phyloP scores from a whole-genome alignment of 2,113 vertebrate species.

The Myotis davidii region DNA sequence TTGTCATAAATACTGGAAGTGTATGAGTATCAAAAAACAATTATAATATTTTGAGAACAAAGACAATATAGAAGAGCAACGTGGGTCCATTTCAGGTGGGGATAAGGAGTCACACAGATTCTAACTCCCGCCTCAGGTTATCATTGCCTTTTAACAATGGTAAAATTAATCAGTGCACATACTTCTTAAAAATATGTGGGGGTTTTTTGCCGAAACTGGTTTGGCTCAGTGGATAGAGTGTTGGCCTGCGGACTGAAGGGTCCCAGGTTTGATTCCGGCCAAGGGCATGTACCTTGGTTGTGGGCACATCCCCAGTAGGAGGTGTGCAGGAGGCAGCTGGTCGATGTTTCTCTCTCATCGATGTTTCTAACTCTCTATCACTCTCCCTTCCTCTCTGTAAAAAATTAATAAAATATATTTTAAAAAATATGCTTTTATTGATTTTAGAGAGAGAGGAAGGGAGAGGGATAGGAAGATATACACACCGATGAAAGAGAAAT shows the following conservation, averaged over 20 bases:
- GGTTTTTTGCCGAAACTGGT: too few relatives aligned
- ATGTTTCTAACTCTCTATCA: too few relatives aligned
- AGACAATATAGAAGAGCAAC: not conserved
- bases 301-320: too few relatives aligned
- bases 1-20: slow-evolving; percentile 1
- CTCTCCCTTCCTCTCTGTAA: too few relatives aligned
- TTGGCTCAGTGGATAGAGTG: too few relatives aligned
- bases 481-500: not conserved
- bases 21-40: not conserved
- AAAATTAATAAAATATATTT: too few relatives aligned
- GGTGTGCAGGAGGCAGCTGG: too few relatives aligned
- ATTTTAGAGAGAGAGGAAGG: not conserved
- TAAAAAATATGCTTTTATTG: not conserved
- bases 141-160: not conserved
- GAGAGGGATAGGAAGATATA: not conserved
- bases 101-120: not conserved
- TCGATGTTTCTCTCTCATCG: too few relatives aligned
- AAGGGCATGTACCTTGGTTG: too few relatives aligned
- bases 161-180: not conserved
- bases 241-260: too few relatives aligned
- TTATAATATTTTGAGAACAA: not conserved
- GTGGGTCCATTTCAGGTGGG: not conserved
- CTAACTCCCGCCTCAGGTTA: not conserved
- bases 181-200: too few relatives aligned
- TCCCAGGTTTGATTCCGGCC: too few relatives aligned